Evolutionary conservation across 2,797 vertebrate genomes (phyloP), one percentile per base, ranked within the genome.

Genomic region (Antrozous pallidus): DNA sequence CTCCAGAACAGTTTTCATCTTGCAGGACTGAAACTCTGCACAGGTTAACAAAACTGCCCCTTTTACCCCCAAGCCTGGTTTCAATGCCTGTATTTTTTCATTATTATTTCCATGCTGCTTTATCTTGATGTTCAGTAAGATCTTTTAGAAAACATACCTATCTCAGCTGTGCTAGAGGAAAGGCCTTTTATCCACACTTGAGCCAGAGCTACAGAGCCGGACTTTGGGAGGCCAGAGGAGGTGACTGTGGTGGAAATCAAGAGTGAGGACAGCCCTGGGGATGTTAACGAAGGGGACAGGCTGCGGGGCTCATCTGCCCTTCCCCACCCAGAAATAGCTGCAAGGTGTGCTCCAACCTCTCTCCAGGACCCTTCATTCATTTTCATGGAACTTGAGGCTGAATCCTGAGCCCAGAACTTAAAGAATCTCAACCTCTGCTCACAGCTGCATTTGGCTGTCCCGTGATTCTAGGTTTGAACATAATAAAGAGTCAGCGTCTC

Each of bases 401-500:
- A 31, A 42, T 54, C n/a, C 91, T 4, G 9, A 84, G 51, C 56
- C 74, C 71, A 56, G 42, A 88, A 94, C 69, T 91, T 96, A 90
- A 95, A 71, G 83, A 95, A 94, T 96, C 87, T 38, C 58, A 79
- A 16, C 31, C 36, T 82, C 26, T 73, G 67, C 70, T 78, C 94
- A 95, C 22, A 84, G 75, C 86, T 28, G 83, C 94, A 91, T 79
- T 63, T 42, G 71, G 61, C 79, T 82, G 77, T 75, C 88, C 61
- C 47, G 80, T 90, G 85, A 95, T 88, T 95, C 91, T 94, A 69
- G 84, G 58, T 79, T 61, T 75, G 91, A 90, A 67, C 75, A 58
- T 54, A 67, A 85, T 91, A 95, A 96, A 93, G 77, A 92, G 69
- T 38, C 94, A 90, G 77, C 51, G 70, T 88, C 69, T 90, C 54